Conservation (phyloP, 2,888 invertebrate genomes). For the Troides helena region DNA sequence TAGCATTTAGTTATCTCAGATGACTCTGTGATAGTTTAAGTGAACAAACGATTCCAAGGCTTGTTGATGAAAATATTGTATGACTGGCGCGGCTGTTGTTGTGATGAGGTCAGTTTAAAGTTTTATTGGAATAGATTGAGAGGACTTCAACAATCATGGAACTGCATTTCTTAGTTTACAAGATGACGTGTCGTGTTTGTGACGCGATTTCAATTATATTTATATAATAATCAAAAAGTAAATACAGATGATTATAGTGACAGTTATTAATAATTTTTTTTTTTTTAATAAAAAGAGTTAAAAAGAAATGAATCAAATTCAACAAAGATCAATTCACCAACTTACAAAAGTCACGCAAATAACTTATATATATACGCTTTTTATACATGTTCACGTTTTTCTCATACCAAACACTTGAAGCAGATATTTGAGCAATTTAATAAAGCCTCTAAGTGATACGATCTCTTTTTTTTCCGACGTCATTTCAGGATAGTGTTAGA, state of each 20-base stretch:
- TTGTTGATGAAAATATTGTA: conserved; percentile 18
- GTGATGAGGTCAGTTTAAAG: conserved; percentile 7
- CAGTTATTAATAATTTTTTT: too few relatives aligned
- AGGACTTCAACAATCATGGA: background rate
- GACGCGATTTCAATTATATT: background rate
- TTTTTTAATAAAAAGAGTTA: too few relatives aligned
- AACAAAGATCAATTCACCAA: background rate
- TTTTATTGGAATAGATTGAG: conserved; percentile 18
- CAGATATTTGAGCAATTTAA: conserved; percentile 1
- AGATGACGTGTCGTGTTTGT: background rate
- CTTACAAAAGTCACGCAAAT: background rate
- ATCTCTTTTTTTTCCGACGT: background rate
- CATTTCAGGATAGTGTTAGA: conserved; percentile 2
- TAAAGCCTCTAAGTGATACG: conserved; percentile 4
- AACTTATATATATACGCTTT: background rate
- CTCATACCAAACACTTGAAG: background rate
- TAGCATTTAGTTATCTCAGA: conserved; percentile 8
- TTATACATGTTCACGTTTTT: background rate
- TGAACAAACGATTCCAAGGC: conserved; percentile 22
- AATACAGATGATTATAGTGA: too few relatives aligned
- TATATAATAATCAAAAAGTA: background rate
- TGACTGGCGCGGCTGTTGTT: background rate
- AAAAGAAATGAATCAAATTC: too few relatives aligned
- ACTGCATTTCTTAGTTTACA: background rate
- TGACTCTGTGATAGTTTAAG: conserved; percentile 11